Evolutionary conservation across 2,797 vertebrate genomes (phyloP).

Genomic region (Selene dorsalis): DNA sequence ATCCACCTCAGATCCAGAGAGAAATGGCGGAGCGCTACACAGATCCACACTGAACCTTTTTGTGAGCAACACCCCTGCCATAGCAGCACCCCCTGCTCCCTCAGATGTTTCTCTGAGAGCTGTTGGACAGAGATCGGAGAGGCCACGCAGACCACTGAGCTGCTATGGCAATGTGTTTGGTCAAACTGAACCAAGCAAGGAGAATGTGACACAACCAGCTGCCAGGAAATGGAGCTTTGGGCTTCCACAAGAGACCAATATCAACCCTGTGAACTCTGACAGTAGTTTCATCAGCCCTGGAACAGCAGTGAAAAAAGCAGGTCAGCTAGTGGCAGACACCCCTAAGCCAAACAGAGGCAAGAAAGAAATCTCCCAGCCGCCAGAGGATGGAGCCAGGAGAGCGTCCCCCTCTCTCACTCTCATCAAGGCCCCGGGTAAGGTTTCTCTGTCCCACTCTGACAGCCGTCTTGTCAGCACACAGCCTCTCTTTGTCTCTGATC

Average conservation of each 20-base stretch:
- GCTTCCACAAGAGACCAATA: slow-evolving; percentile 54
- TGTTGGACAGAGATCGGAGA: slow-evolving; percentile 34
- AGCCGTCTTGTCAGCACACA: slow-evolving; percentile 58
- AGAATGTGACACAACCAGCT: slow-evolving; percentile 45
- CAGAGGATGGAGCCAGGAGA: slow-evolving; percentile 47
- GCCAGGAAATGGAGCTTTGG: slow-evolving; percentile 70
- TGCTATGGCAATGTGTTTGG: slow-evolving; percentile 77
- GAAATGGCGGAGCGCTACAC: slow-evolving; percentile 65
- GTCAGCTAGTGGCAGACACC: slow-evolving; percentile 46
- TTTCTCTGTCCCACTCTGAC: slow-evolving; percentile 51
- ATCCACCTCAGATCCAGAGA: slow-evolving; percentile 56
- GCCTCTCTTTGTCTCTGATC: slow-evolving; percentile 66
- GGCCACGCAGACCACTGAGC: slow-evolving; percentile 74
- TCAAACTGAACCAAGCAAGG: slow-evolving; percentile 54
- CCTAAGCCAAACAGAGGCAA: slow-evolving; percentile 23
- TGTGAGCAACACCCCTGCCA: slow-evolving; percentile 69
- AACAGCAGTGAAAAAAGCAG: slow-evolving; percentile 40
- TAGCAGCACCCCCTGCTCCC: slow-evolving; percentile 67
- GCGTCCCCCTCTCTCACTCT: slow-evolving; percentile 75
- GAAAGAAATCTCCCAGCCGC: slow-evolving; percentile 14
- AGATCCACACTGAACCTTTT: slow-evolving; percentile 86
- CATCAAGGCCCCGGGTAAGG: slow-evolving; percentile 79
- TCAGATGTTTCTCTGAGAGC: slow-evolving; percentile 40
- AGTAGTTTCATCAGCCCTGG: slow-evolving; percentile 43
- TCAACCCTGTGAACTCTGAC: slow-evolving; percentile 38